phyloP scores from a whole-genome alignment of 1,140 invertebrate species.

The Trissolcus basalis region DNA sequence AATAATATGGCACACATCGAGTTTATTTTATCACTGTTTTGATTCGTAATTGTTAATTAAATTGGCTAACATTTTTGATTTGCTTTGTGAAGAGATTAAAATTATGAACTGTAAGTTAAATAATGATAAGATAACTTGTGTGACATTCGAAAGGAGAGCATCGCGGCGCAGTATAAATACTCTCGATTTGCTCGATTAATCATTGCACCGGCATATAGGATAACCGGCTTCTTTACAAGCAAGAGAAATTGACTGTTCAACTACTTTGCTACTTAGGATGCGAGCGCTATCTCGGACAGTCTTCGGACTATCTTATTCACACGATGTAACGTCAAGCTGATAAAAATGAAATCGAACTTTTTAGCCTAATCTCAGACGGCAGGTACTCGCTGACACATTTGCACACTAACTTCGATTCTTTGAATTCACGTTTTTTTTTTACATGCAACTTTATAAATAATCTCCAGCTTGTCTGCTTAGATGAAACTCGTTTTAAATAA shows the following conservation, averaged over 20 bases:
- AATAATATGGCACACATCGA: too few relatives aligned
- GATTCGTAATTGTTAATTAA: too few relatives aligned
- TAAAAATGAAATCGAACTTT: constrained; percentile 48
- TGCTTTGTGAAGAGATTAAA: too few relatives aligned
- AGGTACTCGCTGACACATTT: constrained; percentile 31
- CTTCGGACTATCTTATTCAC: constrained; percentile 32
- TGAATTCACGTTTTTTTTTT: neutral
- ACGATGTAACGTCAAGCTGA: constrained; percentile 27
- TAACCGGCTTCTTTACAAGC: constrained; percentile 48
- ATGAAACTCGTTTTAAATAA: neutral
- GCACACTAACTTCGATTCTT: constrained; percentile 24
- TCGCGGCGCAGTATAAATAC: constrained; percentile 35
- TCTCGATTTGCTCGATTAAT: constrained; percentile 60
- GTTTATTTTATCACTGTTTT: too few relatives aligned
- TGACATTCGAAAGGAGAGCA: constrained; percentile 63
- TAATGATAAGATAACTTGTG: constrained; percentile 33
- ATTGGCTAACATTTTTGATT: too few relatives aligned
- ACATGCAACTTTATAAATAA: neutral
- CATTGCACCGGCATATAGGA: constrained; percentile 32
- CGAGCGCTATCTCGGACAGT: constrained; percentile 36
- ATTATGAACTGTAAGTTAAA: neutral
- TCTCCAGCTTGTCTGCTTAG: too few relatives aligned
- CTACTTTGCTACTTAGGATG: constrained; percentile 40
- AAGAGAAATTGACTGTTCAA: constrained; percentile 52
- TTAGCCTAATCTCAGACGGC: constrained; percentile 10